Percentiles rank a stretch among this genome's conserved stretches.
phyloP scores from a whole-genome alignment of 2,888 invertebrate genomes.

The Nymphalis polychloros region DNA sequence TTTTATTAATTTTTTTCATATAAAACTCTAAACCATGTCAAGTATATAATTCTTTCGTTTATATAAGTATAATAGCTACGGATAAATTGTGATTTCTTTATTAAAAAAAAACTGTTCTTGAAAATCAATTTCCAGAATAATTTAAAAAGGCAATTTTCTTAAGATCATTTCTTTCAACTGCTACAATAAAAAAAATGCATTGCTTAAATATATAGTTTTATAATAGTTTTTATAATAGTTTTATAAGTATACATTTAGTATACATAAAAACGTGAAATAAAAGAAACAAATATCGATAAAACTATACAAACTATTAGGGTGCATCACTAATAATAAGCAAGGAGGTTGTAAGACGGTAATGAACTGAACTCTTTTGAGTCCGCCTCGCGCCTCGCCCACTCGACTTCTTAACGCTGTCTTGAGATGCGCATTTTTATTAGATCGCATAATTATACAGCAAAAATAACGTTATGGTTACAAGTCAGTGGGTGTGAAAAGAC shows the following conservation, averaged over 20 bases:
- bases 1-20: neutral
- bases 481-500: constrained; percentile 37
- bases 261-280: neutral
- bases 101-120: neutral
- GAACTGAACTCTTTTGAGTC: constrained; percentile 70
- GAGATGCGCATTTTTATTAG: constrained; percentile 51
- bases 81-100: neutral
- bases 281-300: constrained; percentile 30
- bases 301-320: constrained; percentile 25
- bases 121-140: too few relatives aligned
- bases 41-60: neutral
- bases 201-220: neutral
- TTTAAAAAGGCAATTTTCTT: too few relatives aligned
- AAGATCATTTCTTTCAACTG: too few relatives aligned
- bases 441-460: constrained; percentile 39
- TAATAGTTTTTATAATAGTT: too few relatives aligned
- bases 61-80: neutral
- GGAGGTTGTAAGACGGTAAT: constrained; percentile 72
- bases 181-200: neutral
- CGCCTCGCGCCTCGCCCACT: constrained; percentile 46
- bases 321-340: constrained; percentile 45
- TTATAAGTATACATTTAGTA: too few relatives aligned
- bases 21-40: neutral
- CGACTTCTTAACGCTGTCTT: constrained; percentile 46
- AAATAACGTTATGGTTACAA: constrained; percentile 35